These are phyloP conservation scores for Aricia agestis DNA, from an alignment of 1,140 invertebrate species.

Conservation along the genomic window DNA sequence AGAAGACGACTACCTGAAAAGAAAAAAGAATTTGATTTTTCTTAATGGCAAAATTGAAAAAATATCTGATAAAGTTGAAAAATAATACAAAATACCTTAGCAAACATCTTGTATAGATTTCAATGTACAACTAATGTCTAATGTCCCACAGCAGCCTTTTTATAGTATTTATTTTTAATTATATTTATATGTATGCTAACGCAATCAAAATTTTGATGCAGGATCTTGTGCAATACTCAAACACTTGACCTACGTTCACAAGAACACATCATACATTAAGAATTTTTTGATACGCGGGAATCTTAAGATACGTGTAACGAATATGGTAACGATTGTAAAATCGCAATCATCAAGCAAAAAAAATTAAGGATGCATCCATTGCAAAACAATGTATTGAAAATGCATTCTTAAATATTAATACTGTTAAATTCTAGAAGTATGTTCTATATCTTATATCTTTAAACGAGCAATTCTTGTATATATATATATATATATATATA, in stretches of 20 bases:
- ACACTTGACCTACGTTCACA: conserved; percentile 19
- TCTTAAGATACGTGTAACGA: not conserved
- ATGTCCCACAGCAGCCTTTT: conserved; percentile 3
- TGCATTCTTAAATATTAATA: too few relatives aligned
- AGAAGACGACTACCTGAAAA: conserved; percentile 44
- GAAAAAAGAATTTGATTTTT: not conserved
- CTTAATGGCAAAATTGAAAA: too few relatives aligned
- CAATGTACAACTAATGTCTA: conserved; percentile 9
- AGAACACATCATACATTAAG: conserved; percentile 16
- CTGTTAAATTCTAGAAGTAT: too few relatives aligned
- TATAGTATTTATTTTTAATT: conserved; percentile 20
- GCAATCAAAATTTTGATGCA: conserved; percentile 15
- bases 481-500: too few relatives aligned
- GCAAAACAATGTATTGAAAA: too few relatives aligned
- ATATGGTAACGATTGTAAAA: not conserved
- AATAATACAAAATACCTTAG: conserved; percentile 7
- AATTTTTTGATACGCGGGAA: not conserved
- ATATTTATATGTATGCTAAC: conserved; percentile 12
- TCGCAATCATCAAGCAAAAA: not conserved
- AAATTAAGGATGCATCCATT: too few relatives aligned
- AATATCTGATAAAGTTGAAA: too few relatives aligned
- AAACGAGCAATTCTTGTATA: too few relatives aligned
- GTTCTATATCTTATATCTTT: too few relatives aligned
- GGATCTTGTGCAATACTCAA: conserved; percentile 18
- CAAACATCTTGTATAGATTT: conserved; percentile 16